Conservation (phyloP, 64 coral and sea anemone genomes). For the Platygyra sinensis region DNA sequence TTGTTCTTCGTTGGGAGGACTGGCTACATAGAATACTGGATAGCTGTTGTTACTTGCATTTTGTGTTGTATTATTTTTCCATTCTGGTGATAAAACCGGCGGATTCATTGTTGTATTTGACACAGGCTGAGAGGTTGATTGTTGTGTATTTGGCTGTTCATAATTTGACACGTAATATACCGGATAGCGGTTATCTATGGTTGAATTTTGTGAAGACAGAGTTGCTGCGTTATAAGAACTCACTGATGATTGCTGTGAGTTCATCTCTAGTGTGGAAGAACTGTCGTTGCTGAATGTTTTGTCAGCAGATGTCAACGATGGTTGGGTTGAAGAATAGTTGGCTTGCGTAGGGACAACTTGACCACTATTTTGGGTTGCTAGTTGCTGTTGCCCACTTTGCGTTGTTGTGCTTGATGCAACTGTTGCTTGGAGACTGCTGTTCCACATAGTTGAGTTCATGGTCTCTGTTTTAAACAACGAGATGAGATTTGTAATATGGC, state of each 20-base stretch:
- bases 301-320: not conserved
- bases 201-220: not conserved
- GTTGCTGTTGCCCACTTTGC: constrained; percentile 35
- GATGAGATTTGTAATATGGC: not conserved
- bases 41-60: not conserved
- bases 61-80: not conserved
- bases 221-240: not conserved
- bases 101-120: constrained; percentile 1
- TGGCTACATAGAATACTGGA: constrained; percentile 8
- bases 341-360: not conserved
- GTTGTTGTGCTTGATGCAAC: not conserved
- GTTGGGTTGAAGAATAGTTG: not conserved
- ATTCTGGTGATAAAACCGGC: not conserved
- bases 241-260: not conserved
- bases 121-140: not conserved
- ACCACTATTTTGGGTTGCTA: constrained; percentile 19
- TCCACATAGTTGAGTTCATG: constrained; percentile 1
- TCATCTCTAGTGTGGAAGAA: not conserved
- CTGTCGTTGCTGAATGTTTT: not conserved
- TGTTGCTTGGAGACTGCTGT: not conserved
- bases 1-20: not conserved
- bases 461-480: not conserved
- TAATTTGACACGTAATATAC: constrained; percentile 17
- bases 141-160: not conserved
- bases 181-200: not conserved